Percentiles rank a stretch among this genome's conserved stretches.
These are phyloP conservation scores for Colletes collaris DNA, from an alignment of 2,888 invertebrate species.

Conservation along the genomic window DNA sequence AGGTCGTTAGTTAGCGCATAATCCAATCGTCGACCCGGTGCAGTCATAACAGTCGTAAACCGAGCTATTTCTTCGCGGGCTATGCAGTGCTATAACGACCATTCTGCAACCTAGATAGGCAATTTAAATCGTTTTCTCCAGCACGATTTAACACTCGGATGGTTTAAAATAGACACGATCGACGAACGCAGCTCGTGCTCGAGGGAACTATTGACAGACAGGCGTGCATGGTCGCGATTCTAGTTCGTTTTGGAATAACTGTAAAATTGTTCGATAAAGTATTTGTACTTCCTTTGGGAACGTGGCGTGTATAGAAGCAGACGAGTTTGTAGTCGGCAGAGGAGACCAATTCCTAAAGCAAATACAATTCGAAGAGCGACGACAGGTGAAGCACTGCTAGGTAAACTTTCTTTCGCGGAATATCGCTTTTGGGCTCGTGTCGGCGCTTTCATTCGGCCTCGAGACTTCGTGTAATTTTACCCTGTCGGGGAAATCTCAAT, in stretches of 20 bases:
- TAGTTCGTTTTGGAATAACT: constrained; percentile 13
- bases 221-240: no score
- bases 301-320: constrained; percentile 1
- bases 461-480: constrained; percentile 31
- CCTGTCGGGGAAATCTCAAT: constrained; percentile 30
- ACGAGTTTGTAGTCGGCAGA: neutral
- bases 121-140: constrained; percentile 50
- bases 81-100: constrained; percentile 17
- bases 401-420: constrained; percentile 26
- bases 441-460: constrained; percentile 1
- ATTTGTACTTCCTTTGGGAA: constrained; percentile 9
- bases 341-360: constrained; percentile 22
- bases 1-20: no score
- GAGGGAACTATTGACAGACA: no score
- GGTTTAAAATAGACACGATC: constrained; percentile 13
- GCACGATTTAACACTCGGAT: constrained; percentile 29
- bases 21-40: constrained; percentile 4
- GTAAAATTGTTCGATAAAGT: neutral
- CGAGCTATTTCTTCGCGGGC: neutral
- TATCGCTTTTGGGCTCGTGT: constrained; percentile 26
- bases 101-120: constrained; percentile 38
- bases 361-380: constrained; percentile 11
- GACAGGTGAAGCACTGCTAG: neutral
- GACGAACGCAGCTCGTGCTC: neutral
- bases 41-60: constrained; percentile 42